Conservation (phyloP, 2,113 vertebrate species). For the Xyrauchen texanus region DNA sequence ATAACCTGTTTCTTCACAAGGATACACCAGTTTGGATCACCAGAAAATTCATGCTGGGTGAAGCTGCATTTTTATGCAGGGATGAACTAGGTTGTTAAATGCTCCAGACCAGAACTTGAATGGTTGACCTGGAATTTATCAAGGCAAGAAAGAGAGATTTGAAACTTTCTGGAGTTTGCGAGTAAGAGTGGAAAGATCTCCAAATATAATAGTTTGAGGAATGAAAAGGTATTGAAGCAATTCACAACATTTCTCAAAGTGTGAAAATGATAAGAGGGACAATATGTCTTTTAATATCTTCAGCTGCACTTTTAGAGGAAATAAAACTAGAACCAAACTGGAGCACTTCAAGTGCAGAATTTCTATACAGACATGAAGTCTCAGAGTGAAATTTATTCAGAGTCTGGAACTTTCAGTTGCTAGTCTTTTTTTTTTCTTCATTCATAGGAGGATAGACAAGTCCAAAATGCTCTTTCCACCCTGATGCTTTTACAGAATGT, state of each 20-base stretch:
- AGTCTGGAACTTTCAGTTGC: slow-evolving; percentile 8
- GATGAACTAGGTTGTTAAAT: not conserved
- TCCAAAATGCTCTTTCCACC: slow-evolving; percentile 15
- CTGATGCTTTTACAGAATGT: slow-evolving; percentile 1
- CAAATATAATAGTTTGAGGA: slow-evolving; percentile 60
- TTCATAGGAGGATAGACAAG: not conserved
- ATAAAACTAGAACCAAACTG: not conserved
- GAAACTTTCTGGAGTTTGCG: slow-evolving; percentile 48
- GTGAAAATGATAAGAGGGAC: slow-evolving; percentile 31
- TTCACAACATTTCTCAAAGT: slow-evolving; percentile 19
- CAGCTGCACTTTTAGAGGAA: not conserved
- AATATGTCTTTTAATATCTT: not conserved
- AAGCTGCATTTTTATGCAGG: not conserved
- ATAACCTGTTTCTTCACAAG: not conserved
- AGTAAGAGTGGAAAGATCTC: slow-evolving; percentile 57
- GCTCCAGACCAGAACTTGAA: slow-evolving; percentile 50
- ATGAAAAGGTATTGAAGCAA: slow-evolving; percentile 44
- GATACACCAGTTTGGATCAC: not conserved
- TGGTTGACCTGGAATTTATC: slow-evolving; percentile 70
- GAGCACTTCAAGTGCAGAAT: not conserved
- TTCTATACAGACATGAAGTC: not conserved
- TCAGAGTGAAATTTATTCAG: slow-evolving; percentile 3
- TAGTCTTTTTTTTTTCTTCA: slow-evolving; percentile 3
- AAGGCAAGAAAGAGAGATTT: slow-evolving; percentile 41
- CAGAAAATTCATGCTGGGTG: not conserved